Conservation (phyloP, 1,140 invertebrate genomes). For the Limonius californicus region DNA sequence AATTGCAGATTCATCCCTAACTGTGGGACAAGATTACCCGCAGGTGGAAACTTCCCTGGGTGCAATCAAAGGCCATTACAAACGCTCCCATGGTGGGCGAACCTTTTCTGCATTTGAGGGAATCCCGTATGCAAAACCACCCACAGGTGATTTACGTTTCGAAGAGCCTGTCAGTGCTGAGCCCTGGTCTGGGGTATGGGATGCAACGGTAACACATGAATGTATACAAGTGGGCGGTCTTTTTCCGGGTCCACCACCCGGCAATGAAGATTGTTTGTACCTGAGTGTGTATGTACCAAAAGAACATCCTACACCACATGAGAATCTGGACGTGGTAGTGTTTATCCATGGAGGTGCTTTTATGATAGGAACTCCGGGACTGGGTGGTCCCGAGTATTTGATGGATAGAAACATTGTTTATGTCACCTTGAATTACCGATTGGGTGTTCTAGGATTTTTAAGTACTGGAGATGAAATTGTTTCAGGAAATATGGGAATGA, state of each 20-base stretch:
- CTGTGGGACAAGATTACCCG: neutral
- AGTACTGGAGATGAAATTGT: conserved; percentile 39
- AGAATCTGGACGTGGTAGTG: conserved; percentile 49
- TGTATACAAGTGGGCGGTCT: neutral
- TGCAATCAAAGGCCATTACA: conserved; percentile 5
- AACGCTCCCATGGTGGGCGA: conserved; percentile 40
- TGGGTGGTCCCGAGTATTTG: conserved; percentile 54
- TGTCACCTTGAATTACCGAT: conserved; percentile 62
- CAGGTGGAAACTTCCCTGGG: conserved; percentile 15
- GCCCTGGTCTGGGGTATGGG: neutral
- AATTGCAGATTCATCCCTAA: too few relatives aligned
- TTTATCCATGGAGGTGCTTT: conserved; percentile 61
- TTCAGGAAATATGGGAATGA: conserved; percentile 56
- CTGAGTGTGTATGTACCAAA: conserved; percentile 52
- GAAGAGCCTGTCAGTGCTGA: neutral
- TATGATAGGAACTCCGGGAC: conserved; percentile 46
- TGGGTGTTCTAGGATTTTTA: conserved; percentile 54
- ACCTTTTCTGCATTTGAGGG: conserved; percentile 54
- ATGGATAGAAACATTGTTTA: conserved; percentile 60
- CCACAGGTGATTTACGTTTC: neutral
- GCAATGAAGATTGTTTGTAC: conserved; percentile 55
- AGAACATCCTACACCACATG: conserved; percentile 28
- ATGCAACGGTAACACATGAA: neutral
- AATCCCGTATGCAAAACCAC: conserved; percentile 58
- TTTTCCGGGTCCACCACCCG: conserved; percentile 19